phyloP scores from a whole-genome alignment of 2,113 vertebrate genomes.

The Odocoileus hemionus region DNA sequence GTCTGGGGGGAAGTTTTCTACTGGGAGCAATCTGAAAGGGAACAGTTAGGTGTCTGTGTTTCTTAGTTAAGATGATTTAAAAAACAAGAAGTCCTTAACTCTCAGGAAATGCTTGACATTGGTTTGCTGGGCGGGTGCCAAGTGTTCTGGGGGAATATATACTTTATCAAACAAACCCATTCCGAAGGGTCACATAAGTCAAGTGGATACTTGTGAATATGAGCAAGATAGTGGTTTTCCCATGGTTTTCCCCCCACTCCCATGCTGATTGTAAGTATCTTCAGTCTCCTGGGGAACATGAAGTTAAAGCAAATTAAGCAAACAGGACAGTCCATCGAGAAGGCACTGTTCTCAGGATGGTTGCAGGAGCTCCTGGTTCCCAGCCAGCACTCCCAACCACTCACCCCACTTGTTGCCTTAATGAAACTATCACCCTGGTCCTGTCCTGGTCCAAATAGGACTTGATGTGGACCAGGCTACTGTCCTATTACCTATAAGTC shows the following conservation, averaged over 20 bases:
- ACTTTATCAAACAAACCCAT: conserved; percentile 70
- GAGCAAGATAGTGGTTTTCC: conserved; percentile 72
- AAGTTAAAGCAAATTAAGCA: conserved; percentile 45
- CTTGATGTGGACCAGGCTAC: neutral
- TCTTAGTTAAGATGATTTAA: conserved; percentile 35
- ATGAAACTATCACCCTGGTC: neutral
- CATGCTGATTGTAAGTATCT: conserved; percentile 41
- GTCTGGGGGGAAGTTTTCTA: neutral
- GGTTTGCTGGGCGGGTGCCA: conserved; percentile 59
- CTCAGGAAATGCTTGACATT: conserved; percentile 62
- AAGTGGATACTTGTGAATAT: conserved; percentile 76
- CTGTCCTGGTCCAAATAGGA: neutral
- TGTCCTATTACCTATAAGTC: neutral
- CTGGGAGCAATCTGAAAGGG: neutral
- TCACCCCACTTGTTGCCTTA: neutral
- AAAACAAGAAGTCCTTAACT: conserved; percentile 60
- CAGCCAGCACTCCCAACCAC: neutral
- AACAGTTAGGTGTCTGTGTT: conserved; percentile 36
- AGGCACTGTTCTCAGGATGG: neutral
- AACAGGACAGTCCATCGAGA: neutral
- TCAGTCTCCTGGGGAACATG: conserved; percentile 59
- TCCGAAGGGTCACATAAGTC: conserved; percentile 61
- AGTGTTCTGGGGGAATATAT: conserved; percentile 58
- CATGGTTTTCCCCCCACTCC: conserved; percentile 66
- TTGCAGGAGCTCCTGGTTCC: neutral